A percentile compares a stretch with the other conserved stretches of the same genome.
Conservation (phyloP, 1,140 invertebrate species). For the Melitaea cinxia region DNA sequence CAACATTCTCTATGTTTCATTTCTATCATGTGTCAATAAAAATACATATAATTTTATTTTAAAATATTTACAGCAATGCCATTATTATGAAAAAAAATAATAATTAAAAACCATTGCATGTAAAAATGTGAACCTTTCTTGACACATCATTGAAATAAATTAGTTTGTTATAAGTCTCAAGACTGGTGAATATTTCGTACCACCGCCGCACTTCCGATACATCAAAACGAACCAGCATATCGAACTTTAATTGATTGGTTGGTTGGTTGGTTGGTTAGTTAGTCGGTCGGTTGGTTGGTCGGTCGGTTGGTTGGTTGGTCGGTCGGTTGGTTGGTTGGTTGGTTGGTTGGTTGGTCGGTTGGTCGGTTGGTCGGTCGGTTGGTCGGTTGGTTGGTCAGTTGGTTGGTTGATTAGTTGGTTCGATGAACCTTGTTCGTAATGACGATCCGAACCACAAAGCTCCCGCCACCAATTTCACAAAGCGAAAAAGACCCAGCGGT, state of each 20-base stretch:
- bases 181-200: constrained; percentile 15
- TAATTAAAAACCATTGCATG: too few species aligned
- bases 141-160: constrained; percentile 31
- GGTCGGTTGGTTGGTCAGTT: background rate
- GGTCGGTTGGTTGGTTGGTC: constrained; percentile 2
- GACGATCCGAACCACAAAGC: constrained; percentile 46
- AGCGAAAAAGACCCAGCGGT: constrained; percentile 57
- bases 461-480: constrained; percentile 69
- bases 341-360: background rate
- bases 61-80: too few species aligned
- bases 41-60: too few species aligned
- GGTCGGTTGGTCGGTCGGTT: constrained; percentile 1
- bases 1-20: too few species aligned
- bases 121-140: too few species aligned
- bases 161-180: constrained; percentile 34
- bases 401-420: background rate
- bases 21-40: constrained; percentile 6
- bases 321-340: background rate
- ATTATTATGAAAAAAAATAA: too few species aligned
- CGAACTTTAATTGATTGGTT: too few species aligned
- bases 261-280: background rate
- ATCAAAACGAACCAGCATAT: background rate
- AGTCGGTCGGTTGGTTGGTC: background rate
- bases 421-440: constrained; percentile 26
- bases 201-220: constrained; percentile 34